phyloP scores from a whole-genome alignment of 2,888 invertebrate genomes.

The Melipona bicolor region DNA sequence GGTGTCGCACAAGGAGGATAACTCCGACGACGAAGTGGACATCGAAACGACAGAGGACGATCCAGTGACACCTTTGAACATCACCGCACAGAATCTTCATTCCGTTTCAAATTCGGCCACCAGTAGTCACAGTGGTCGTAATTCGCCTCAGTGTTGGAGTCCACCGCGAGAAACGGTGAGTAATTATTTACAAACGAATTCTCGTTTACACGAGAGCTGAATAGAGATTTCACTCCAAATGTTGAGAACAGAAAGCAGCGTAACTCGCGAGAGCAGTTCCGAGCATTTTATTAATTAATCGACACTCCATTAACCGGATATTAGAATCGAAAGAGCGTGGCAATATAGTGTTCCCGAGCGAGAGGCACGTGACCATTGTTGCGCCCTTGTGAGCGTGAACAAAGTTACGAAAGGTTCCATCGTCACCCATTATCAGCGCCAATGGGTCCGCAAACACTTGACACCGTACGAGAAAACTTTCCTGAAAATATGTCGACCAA shows the following conservation, averaged over 20 bases:
- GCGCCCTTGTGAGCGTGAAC: constrained; percentile 24
- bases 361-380: constrained; percentile 66
- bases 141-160: constrained; percentile 84
- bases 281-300: constrained; percentile 47
- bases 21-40: constrained; percentile 93
- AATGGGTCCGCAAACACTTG: constrained; percentile 65
- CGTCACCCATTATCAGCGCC: constrained; percentile 39
- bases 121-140: constrained; percentile 77
- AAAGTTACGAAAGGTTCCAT: constrained; percentile 30
- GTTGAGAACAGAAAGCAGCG: neutral
- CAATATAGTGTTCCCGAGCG: constrained; percentile 32
- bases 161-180: constrained; percentile 86
- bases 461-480: constrained; percentile 20
- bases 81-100: constrained; percentile 72
- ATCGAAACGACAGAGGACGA: constrained; percentile 95
- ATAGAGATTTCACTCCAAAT: too few relatives aligned
- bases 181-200: constrained; percentile 34
- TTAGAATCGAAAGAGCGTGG: constrained; percentile 27
- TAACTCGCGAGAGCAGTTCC: neutral
- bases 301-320: constrained; percentile 24
- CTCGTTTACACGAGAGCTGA: neutral
- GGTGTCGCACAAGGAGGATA: constrained; percentile 85
- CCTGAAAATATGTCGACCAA: constrained; percentile 16
- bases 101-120: constrained; percentile 75
- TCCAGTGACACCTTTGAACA: constrained; percentile 77